Base-by-base conservation (phyloP, 2,888 invertebrate species). In the Ophraella communa region DNA sequence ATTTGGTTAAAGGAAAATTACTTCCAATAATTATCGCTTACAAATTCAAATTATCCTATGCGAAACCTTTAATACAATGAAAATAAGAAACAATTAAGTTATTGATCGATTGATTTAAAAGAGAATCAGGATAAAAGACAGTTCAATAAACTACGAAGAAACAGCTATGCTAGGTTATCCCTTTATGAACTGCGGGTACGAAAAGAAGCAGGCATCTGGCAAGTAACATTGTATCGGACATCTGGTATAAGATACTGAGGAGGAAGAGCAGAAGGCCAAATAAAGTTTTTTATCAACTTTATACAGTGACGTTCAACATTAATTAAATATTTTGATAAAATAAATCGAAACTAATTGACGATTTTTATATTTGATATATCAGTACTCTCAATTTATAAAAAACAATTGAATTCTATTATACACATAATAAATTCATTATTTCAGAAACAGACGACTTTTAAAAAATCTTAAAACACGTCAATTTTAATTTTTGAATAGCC, bases 211-310 rank as follows among this genome's bases (percentile, higher is more conserved):
- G 42, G 59, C 59, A 59, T 59, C 59, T 59, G 59, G 59, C 51
- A 51, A 59, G 49, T 59, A 24, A 44, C 51, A 59, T 17, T 21
- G 35, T 8, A 58, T 39, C 59, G 27, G 39, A 51, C 59, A 59
- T 59, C 59, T 59, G 59, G 59, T 23, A 47, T 57, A 14, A 21
- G 7, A 39, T 39, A 39, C 45, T 45, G 45, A 5, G 35, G 10
- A 47, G 49, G 21, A 57, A 57, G 24, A 45, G 21, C 45, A 21
- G 45, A 45, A 45, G 21, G 21, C 21, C 21, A 21, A 20, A 45
- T 20, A 45, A 21, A 45, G 45, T 45, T 21, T 21, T 45, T 2
- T 45, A 45, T 21, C 14, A 21, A 45, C 20, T 14, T 39, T 39
- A 39, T 39, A 7, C 39, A 39, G 39, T 35, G 14, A 3, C n/a